Percentiles rank a stretch among this genome's conserved stretches.
These are phyloP conservation scores for Mus spicilegus DNA, from an alignment of 2,113 vertebrate genomes.

Conservation along the genomic window DNA sequence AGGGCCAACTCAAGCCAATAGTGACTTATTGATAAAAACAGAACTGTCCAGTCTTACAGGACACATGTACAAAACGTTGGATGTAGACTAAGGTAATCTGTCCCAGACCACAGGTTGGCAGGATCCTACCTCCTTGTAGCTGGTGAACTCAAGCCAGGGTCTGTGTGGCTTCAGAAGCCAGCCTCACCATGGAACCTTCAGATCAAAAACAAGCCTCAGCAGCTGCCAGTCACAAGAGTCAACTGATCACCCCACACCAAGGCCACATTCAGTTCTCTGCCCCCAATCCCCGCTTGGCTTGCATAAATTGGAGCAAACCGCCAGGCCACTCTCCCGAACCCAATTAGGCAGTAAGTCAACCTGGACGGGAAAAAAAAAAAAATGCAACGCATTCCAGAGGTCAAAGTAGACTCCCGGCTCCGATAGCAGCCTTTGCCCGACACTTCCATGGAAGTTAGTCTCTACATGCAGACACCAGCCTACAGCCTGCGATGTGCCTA, in stretches of 20 bases:
- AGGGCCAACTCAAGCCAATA: conserved; percentile 6
- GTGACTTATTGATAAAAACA: background rate
- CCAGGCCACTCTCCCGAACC: conserved; percentile 63
- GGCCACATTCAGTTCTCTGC: conserved; percentile 26
- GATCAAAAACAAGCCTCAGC: background rate
- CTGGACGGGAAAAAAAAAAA: conserved; percentile 71
- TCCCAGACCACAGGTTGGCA: background rate
- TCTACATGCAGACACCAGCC: background rate
- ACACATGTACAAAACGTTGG: background rate
- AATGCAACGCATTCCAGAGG: conserved; percentile 74
- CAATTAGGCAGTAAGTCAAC: conserved; percentile 65
- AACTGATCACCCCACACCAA: background rate
- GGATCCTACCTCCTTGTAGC: background rate
- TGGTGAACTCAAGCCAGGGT: conserved; percentile 7
- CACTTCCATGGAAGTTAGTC: background rate
- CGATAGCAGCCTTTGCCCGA: background rate
- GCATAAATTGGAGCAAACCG: conserved; percentile 61
- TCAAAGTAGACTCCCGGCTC: conserved; percentile 68
- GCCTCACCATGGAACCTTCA: background rate
- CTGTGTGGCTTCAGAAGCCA: background rate
- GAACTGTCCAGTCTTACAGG: conserved; percentile 5
- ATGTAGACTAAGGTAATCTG: background rate
- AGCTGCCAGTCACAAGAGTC: background rate
- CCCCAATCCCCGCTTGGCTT: background rate
- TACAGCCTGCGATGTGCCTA: background rate